Evolutionary conservation across 2,113 vertebrate species (phyloP), one percentile per base, ranked within the genome.

Genomic region (Piprites chloris): DNA sequence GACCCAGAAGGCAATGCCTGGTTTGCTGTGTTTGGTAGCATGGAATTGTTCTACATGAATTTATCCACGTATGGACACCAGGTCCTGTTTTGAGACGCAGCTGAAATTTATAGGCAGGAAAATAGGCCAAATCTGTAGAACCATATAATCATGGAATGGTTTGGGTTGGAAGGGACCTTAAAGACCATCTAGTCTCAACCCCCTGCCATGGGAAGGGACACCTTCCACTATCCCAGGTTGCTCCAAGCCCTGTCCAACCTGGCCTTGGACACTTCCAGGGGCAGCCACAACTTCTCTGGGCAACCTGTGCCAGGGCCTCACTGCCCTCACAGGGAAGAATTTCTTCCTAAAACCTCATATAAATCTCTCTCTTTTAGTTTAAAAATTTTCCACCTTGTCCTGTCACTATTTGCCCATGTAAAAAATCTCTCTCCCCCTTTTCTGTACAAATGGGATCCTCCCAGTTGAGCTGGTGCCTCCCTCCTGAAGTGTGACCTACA

Each of bases 211-310:
- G 17, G 3, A 19, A 46, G 33, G 28, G 47, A 28, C 28, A 47
- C 19, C 13, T 79, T 55, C 30, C 49, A 41, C 56, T 32, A 21
- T 2, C 8, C 41, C 58, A 72, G n/a, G 12, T 0, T 87, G n/a
- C 12, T 79, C 41, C 52, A 35, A 77, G 12, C 14, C 14, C 5
- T 1, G 0, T 63, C n/a, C 49, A 41, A 0, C 20, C n/a, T 41
- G 30, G 12, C 24, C n/a, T 35, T 49, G 75, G 20, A 56, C 24
- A 56, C 13, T 32, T 9, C 24, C 30, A 46, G 41, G 30, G 24
- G 5, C 56, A 71, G n/a, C 23, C 41, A 47, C 56, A 71, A 30
- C 56, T 47, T 41, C 49, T 32, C 23, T 62, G 74, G 19, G 19
- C 2, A 69, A 0, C 12, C 24, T 47, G 15, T 79, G 41, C 41